Conservation (phyloP, 23 tunicate species). For the Styela clava region DNA sequence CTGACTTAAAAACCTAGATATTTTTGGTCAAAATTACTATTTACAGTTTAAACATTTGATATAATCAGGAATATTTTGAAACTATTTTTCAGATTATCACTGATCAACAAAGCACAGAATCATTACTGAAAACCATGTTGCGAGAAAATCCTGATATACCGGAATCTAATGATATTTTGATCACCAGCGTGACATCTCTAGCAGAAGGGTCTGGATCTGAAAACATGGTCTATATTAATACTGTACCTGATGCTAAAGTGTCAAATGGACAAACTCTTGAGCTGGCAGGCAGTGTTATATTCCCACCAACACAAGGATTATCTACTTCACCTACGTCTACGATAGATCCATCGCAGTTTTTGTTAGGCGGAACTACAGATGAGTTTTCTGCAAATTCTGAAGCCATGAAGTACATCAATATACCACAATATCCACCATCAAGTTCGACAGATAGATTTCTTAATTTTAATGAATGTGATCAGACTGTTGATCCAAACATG, state of each 20-base stretch:
- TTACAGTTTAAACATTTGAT: too few species aligned
- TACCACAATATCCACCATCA: background rate
- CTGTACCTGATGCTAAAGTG: background rate
- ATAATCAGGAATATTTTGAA: too few species aligned
- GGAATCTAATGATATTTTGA: background rate
- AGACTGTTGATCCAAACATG: slow-evolving; percentile 26
- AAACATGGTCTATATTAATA: background rate
- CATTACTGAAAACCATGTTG: background rate
- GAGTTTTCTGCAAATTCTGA: background rate
- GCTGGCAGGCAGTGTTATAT: background rate
- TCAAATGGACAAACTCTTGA: background rate
- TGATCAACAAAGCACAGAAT: background rate
- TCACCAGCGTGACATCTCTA: background rate
- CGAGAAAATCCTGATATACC: background rate
- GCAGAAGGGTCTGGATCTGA: background rate
- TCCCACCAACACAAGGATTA: background rate
- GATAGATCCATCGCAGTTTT: slow-evolving; percentile 2
- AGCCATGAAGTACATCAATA: background rate
- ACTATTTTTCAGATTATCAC: background rate
- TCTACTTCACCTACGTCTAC: background rate
- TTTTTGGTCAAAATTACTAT: too few species aligned
- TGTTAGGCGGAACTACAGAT: background rate
- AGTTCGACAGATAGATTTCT: slow-evolving; percentile 14
- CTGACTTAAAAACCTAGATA: too few species aligned
- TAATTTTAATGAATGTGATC: slow-evolving; percentile 14